Conservation (phyloP, 2,888 invertebrate genomes). For the Limnephilus lunatus region DNA sequence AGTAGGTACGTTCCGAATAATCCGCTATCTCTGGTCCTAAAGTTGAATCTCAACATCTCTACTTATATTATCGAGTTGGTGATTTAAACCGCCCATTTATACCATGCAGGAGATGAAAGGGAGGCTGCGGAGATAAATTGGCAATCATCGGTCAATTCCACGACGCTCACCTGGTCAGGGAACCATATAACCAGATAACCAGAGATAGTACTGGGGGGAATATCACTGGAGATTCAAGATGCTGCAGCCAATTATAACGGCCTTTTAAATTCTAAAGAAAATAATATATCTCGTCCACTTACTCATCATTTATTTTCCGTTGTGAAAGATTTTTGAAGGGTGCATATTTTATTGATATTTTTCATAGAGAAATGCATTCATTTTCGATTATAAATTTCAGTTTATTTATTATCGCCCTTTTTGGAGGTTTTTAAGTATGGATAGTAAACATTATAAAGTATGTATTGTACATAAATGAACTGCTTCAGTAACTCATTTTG, state of each 20-base stretch:
- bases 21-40: not conserved
- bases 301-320: conserved; percentile 17
- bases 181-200: not conserved
- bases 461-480: too few species aligned
- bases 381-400: too few species aligned
- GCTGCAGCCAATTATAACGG: conserved; percentile 32
- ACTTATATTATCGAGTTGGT: conserved; percentile 45
- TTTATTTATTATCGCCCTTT: too few species aligned
- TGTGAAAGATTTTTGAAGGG: not conserved
- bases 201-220: not conserved
- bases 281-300: conserved; percentile 35
- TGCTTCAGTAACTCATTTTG: too few species aligned
- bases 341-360: not conserved
- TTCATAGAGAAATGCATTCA: too few species aligned
- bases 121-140: conserved; percentile 60
- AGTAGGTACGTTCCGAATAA: not conserved
- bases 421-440: too few species aligned
- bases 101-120: conserved; percentile 45
- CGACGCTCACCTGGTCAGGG: conserved; percentile 45
- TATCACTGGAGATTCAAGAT: not conserved
- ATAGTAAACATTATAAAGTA: too few species aligned
- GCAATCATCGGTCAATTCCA: conserved; percentile 63
- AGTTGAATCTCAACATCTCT: not conserved
- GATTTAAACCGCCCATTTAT: conserved; percentile 54
- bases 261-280: conserved; percentile 36